Base-by-base conservation (phyloP, 2,888 invertebrate species). In the Acrobasis consociella region DNA sequence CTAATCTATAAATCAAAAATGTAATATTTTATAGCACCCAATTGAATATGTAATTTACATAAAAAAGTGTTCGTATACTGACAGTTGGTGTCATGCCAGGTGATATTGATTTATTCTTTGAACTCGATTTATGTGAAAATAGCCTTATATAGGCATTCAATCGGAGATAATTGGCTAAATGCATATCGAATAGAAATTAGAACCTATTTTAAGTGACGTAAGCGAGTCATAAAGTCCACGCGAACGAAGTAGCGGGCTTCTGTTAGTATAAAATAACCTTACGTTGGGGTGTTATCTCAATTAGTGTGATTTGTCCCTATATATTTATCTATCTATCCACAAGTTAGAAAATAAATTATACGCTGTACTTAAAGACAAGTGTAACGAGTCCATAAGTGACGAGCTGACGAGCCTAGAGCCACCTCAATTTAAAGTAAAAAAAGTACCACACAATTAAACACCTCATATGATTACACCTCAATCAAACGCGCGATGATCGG, bases 401-500 rank as follows among this genome's bases (percentile, higher is more conserved):
- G 46, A 46, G 46, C 13, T 46, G 46, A n/a, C 46, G 46, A 46
- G 46, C 13, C 46, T 46, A 46, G 46, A 13, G 7, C n/a, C 46
- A 1, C 46, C 46, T 46, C 46, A 46, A 46, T 46, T 46, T 46
- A 46, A n/a, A n/a, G 31, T 31, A 13, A 5, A 56, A 55, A 55
- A 38, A 22, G 56, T 16, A 42, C 22, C 49, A 49, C 37, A 37
- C 49, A 49, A 59, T 59, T 49, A 59, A 59, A 58, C 49, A 37
- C 49, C 31, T 49, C 58, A 46, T 59, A 37, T 22, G 38, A 60
- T 50, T 50, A 39, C 52, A 51, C 63, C 60, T 63, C 51, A 59
- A 72, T 60, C 60, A 60, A 60, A 60, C 51, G 13, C 51, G 58
- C 64, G 68, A 69, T 69, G 65, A 68, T 65, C 64, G 62, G 53